phyloP scores from a whole-genome alignment of 2,888 invertebrate genomes.

The Julus scanicus region DNA sequence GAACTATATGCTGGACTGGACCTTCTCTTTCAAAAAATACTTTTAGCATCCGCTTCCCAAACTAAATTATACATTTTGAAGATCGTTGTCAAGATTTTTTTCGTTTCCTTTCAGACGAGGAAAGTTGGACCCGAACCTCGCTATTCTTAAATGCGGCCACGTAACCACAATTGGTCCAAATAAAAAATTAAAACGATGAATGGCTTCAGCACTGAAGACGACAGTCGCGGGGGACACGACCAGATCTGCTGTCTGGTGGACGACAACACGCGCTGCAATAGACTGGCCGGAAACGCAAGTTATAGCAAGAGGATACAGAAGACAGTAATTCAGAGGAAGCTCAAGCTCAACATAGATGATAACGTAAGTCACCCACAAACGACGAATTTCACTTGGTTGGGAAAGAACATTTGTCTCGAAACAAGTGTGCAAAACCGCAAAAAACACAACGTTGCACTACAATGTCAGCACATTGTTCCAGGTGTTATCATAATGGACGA shows the following conservation, averaged over 20 bases:
- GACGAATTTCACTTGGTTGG: neutral
- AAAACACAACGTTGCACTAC: neutral
- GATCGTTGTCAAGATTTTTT: no score
- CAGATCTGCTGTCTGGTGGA: conserved; percentile 89
- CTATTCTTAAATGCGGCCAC: neutral
- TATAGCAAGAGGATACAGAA: conserved; percentile 98
- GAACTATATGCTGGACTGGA: no score
- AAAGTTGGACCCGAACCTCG: neutral
- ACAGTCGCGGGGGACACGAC: conserved; percentile 86
- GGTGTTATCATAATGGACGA: no score
- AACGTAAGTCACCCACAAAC: conserved; percentile 70
- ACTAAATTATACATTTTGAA: neutral
- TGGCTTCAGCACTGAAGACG: conserved; percentile 92
- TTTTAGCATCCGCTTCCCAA: no score
- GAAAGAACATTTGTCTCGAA: no score
- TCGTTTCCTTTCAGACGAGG: neutral
- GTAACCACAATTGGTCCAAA: neutral
- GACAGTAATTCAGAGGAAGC: conserved; percentile 88
- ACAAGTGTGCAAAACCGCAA: neutral
- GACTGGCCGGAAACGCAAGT: conserved; percentile 92
- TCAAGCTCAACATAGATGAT: conserved; percentile 87
- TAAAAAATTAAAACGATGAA: conserved; percentile 71
- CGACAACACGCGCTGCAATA: conserved; percentile 85
- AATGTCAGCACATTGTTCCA: neutral
- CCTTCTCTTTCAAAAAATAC: no score